phyloP scores from a whole-genome alignment of 2,113 vertebrate genomes.

The Campylomormyrus tamandua region DNA sequence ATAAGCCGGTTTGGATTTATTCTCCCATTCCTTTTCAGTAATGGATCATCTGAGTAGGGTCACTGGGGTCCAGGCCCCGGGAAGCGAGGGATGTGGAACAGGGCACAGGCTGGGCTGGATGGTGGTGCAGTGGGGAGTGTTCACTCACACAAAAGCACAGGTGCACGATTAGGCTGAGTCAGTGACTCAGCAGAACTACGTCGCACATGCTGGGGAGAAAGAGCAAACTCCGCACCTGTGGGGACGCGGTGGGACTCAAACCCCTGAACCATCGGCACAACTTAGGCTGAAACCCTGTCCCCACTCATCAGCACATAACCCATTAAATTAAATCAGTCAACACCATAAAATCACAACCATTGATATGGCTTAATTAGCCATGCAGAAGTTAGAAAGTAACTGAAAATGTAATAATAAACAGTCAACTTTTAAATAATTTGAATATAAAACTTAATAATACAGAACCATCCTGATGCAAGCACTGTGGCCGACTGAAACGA shows the following conservation, averaged over 20 bases:
- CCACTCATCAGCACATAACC: neutral
- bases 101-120: neutral
- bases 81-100: neutral
- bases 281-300: neutral
- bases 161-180: neutral
- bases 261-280: neutral
- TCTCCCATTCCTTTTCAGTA: neutral
- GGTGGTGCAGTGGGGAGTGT: neutral
- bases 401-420: neutral
- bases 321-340: neutral
- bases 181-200: neutral
- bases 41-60: neutral
- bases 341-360: neutral
- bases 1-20: neutral
- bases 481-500: neutral
- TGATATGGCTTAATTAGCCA: neutral
- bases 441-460: neutral
- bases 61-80: neutral
- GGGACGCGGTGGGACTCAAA: neutral
- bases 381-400: neutral
- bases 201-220: neutral
- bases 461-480: neutral
- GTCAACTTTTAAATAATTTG: neutral
- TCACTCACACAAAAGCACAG: neutral
- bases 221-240: neutral